phyloP scores from a whole-genome alignment of 2,888 invertebrate genomes.

The Pegoplata infirma region DNA sequence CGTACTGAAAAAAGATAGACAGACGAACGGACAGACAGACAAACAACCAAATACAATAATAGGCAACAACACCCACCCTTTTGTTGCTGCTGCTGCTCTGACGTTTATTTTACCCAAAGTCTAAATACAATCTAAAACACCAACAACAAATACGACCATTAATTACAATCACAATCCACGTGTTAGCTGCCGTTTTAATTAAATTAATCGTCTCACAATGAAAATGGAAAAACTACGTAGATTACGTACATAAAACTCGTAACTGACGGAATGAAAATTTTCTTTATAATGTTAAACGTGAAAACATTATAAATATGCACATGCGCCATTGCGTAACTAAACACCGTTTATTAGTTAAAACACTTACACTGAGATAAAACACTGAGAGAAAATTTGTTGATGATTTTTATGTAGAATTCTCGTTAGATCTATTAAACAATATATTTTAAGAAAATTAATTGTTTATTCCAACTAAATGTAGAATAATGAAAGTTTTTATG shows the following conservation, averaged over 20 bases:
- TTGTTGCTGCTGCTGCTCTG: not conserved
- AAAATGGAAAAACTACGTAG: slow-evolving; percentile 29
- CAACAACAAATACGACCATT: slow-evolving; percentile 34
- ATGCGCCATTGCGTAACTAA: slow-evolving; percentile 67
- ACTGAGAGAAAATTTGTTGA: not conserved
- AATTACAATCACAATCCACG: slow-evolving; percentile 62
- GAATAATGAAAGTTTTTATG: too few species aligned
- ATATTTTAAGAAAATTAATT: too few species aligned
- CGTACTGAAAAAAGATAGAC: too few species aligned
- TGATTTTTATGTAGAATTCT: too few species aligned
- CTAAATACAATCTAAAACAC: not conserved
- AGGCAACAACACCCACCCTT: slow-evolving; percentile 39
- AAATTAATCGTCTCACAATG: slow-evolving; percentile 56
- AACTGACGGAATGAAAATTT: slow-evolving; percentile 10
- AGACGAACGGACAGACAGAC: too few species aligned
- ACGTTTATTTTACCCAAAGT: too few species aligned
- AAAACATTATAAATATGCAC: slow-evolving; percentile 47
- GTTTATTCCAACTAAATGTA: too few species aligned
- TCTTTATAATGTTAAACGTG: not conserved
- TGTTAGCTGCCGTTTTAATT: slow-evolving; percentile 63
- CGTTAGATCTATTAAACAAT: too few species aligned
- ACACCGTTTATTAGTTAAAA: slow-evolving; percentile 50
- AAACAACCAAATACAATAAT: not conserved
- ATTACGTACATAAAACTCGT: too few species aligned
- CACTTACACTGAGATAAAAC: too few species aligned